Conservation (phyloP, 2,888 invertebrate species). For the Leucoptera coffeella region DNA sequence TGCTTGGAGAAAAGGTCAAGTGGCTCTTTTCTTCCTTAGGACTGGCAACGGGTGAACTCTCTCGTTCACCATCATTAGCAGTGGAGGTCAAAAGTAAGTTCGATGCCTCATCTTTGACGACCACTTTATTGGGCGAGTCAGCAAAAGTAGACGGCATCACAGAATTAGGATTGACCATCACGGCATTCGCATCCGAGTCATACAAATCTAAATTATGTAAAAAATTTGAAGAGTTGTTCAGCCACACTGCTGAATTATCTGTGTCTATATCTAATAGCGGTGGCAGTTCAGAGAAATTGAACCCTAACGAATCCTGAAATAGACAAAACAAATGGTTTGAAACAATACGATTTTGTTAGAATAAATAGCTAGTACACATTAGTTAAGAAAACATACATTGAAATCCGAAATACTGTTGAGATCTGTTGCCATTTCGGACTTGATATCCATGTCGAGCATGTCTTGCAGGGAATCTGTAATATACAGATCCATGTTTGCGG, state of each 20-base stretch:
- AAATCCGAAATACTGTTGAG: constrained; percentile 67
- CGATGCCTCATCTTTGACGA: constrained; percentile 43
- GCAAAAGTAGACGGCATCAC: constrained; percentile 75
- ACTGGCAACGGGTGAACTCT: constrained; percentile 46
- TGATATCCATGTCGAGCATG: constrained; percentile 86
- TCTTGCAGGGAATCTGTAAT: constrained; percentile 76
- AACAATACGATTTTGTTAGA: too few species aligned
- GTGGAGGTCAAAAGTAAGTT: constrained; percentile 40
- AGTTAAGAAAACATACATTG: constrained; percentile 42
- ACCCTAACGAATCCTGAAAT: constrained; percentile 54
- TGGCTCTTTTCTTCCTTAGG: constrained; percentile 65
- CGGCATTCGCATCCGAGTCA: constrained; percentile 65
- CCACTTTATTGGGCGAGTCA: constrained; percentile 39
- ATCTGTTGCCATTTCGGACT: constrained; percentile 76
- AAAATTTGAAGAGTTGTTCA: constrained; percentile 57
- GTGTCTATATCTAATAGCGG: constrained; percentile 63
- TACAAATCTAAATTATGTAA: constrained; percentile 64
- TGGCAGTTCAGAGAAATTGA: constrained; percentile 58
- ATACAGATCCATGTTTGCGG: constrained; percentile 55
- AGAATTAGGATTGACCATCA: constrained; percentile 87
- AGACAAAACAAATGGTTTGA: too few species aligned
- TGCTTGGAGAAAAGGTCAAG: constrained; percentile 64
- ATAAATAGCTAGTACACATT: too few species aligned
- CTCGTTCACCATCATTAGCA: constrained; percentile 20
- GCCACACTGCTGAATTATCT: constrained; percentile 53